Evolutionary conservation across 2,113 vertebrate genomes (phyloP), one percentile per base, ranked within the genome.

Genomic region (Brachirus orientalis): DNA sequence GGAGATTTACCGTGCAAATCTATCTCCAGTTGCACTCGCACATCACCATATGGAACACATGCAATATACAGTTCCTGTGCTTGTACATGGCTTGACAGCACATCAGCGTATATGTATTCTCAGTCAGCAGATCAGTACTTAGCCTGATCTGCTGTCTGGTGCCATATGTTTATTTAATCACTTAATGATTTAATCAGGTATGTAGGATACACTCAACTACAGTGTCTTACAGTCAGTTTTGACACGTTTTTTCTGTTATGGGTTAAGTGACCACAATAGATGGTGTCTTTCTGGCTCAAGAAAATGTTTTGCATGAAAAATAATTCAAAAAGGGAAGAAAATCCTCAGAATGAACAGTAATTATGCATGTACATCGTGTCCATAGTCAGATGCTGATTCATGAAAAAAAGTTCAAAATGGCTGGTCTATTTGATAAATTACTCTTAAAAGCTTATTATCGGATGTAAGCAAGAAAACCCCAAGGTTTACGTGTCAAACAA

Each of bases 1-100:
- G 64, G 40, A 85, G 51, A 66, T 76, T 77, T 73, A 69, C 52
- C 45, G 16, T 66, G 48, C 1, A 3, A 12, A 59, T 70, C 63
- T 43, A 48, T 43, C 12, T 67, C 56, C 10, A 5, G 45, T 52
- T 50, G 43, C 70, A 54, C 55, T 59, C 50, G 47, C 63, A 77
- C 55, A 65, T 78, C 17, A 54, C 41, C 60, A 44, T 44, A 40
- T 52, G 46, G 66, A 28, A 72, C 10, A 62, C 33, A 51, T 41
- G 54, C 54, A 61, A 60, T 57, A 35, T 47, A 43, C 38, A 14
- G 48, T 10, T 28, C 3, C 7, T 18, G 35, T 20, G 69, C 33
- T 35, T 14, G 13, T n/a, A n/a, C n/a, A n/a, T n/a, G n/a, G n/a
- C n/a, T n/a, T n/a, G n/a, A n/a, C n/a, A n/a, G n/a, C 6, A 7